phyloP scores from a whole-genome alignment of 1,140 invertebrate species.

The Bombus waltoni region DNA sequence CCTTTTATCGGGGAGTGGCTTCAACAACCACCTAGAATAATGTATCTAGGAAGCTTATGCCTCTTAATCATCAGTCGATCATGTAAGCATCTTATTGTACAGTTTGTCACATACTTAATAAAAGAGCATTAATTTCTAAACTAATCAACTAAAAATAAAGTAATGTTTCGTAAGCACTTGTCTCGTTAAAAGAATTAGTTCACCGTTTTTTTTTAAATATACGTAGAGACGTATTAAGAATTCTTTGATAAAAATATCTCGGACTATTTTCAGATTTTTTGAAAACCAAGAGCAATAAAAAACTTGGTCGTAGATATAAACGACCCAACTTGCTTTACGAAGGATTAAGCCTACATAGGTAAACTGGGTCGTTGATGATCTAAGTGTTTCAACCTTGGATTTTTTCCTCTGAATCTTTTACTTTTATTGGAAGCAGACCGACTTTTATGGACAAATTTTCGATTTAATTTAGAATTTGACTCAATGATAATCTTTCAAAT shows the following conservation, averaged over 20 bases:
- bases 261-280: too few relatives aligned
- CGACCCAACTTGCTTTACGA: too few relatives aligned
- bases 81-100: constrained; percentile 79
- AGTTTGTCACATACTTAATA: neutral
- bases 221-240: too few relatives aligned
- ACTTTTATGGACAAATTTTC: too few relatives aligned
- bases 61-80: constrained; percentile 86
- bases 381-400: neutral
- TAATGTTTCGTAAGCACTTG: neutral
- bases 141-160: neutral
- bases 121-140: neutral
- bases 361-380: neutral
- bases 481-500: neutral
- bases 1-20: constrained; percentile 86
- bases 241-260: too few relatives aligned
- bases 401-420: neutral
- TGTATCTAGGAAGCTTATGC: constrained; percentile 87
- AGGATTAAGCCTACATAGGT: neutral
- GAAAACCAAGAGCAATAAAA: too few relatives aligned
- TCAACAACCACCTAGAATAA: constrained; percentile 86
- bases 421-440: neutral
- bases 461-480: too few relatives aligned
- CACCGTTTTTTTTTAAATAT: neutral
- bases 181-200: neutral
- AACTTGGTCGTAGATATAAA: too few relatives aligned